Conservation (phyloP, 2,797 vertebrate species). For the Oceanodroma leucorhoa region DNA sequence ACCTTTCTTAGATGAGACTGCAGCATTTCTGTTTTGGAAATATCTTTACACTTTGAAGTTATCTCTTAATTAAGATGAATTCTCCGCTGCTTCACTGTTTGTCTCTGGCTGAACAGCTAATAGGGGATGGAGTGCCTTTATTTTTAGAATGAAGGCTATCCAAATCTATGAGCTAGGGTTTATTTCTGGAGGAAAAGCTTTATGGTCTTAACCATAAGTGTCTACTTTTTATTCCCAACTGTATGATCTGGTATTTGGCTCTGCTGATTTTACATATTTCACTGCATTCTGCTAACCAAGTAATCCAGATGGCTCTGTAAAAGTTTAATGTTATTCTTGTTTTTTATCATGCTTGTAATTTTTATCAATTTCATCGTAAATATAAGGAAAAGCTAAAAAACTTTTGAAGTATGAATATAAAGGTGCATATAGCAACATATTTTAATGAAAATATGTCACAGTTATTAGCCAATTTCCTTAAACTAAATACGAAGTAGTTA, state of each 20-base stretch:
- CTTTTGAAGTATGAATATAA: background rate
- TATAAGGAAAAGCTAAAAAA: background rate
- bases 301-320: background rate
- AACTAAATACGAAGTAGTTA: background rate
- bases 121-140: background rate
- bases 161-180: background rate
- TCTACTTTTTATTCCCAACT: background rate
- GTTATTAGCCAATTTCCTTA: background rate
- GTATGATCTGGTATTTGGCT: background rate
- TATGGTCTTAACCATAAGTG: background rate
- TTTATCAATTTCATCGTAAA: background rate
- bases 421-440: background rate
- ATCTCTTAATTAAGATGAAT: background rate
- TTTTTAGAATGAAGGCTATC: background rate
- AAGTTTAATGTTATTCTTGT: background rate
- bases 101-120: background rate
- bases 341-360: background rate
- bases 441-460: background rate
- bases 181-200: background rate
- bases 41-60: background rate
- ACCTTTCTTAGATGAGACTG: background rate
- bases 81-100: background rate
- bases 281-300: background rate
- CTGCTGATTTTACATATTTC: background rate
- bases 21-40: background rate